Evolutionary conservation across 2,888 invertebrate species (phyloP), one percentile per base, ranked within the genome.

Genomic region (Lamellibrachia columna): DNA sequence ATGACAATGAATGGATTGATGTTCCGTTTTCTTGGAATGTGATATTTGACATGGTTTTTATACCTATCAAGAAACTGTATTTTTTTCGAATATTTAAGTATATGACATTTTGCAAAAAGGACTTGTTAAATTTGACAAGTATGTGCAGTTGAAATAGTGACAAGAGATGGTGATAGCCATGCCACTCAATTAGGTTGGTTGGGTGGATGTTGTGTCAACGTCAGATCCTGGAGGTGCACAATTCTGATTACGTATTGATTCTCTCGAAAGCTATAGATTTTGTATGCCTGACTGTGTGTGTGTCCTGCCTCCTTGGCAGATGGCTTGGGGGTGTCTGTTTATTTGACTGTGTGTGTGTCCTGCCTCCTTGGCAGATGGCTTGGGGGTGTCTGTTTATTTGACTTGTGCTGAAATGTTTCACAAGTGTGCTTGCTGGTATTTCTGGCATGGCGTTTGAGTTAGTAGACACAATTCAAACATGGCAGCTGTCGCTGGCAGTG

Each of bases 211-310:
- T 75, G 75, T 75, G 75, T 75, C 75, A 75, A 75, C 4, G 4
- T 75, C 75, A 22, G 75, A 75, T 75, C n/a, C 8, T 9, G 8
- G 55, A 55, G 55, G 55, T 55, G 75, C 22, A 75, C 75, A 75
- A 75, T n/a, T 75, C n/a, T 75, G 75, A 75, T 75, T 75, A 75
- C 75, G n/a, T 75, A 75, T 75, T 75, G 75, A 75, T 75, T 75
- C 75, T 4, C 58, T 3, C 58, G 11, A 58, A 58, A 15, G 58
- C 11, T 58, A 40, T 58, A 58, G 58, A 15, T 58, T 8, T 8
- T 58, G 11, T 15, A 15, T 7, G 58, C 11, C 58, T 7, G 58
- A 9, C 58, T n/a, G 15, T 15, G 22, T 22, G 75, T 75, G n/a
- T n/a, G 22, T 75, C 75, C 22, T 75, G 4, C 75, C 75, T 75